These are phyloP conservation scores for Rostratula benghalensis DNA, from an alignment of 2,113 vertebrate species.

Conservation along the genomic window DNA sequence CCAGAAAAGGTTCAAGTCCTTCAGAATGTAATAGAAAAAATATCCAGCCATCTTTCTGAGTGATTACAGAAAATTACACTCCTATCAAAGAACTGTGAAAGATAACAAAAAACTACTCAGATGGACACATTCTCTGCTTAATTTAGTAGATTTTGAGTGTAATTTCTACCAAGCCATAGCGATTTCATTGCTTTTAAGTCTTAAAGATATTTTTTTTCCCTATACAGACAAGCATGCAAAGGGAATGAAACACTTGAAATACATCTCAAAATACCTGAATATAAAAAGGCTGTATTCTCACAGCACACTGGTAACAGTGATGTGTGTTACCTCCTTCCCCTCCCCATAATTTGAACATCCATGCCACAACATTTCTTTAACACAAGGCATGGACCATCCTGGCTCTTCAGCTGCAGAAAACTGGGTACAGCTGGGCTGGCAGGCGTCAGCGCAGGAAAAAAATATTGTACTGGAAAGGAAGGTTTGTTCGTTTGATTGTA, in stretches of 20 bases:
- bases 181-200: not conserved
- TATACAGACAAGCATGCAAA: not conserved
- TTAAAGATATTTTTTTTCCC: not conserved
- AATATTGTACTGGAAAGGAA: not conserved
- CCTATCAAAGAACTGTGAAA: slow-evolving; percentile 25
- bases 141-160: slow-evolving; percentile 5
- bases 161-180: not conserved
- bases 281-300: not conserved
- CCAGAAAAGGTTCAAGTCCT: slow-evolving; percentile 57
- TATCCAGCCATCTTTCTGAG: slow-evolving; percentile 51
- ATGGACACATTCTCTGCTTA: slow-evolving; percentile 21
- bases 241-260: not conserved
- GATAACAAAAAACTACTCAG: slow-evolving; percentile 16
- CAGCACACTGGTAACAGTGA: not conserved
- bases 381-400: not conserved
- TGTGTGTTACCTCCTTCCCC: not conserved
- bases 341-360: not conserved
- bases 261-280: not conserved
- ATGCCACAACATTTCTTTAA: not conserved
- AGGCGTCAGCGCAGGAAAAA: not conserved
- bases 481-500: not conserved
- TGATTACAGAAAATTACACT: slow-evolving; percentile 57
- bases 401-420: not conserved
- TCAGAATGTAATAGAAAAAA: slow-evolving; percentile 57
- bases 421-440: not conserved